These are phyloP conservation scores for Carterocephalus palaemon DNA, from an alignment of 2,888 invertebrate species.

Conservation along the genomic window DNA sequence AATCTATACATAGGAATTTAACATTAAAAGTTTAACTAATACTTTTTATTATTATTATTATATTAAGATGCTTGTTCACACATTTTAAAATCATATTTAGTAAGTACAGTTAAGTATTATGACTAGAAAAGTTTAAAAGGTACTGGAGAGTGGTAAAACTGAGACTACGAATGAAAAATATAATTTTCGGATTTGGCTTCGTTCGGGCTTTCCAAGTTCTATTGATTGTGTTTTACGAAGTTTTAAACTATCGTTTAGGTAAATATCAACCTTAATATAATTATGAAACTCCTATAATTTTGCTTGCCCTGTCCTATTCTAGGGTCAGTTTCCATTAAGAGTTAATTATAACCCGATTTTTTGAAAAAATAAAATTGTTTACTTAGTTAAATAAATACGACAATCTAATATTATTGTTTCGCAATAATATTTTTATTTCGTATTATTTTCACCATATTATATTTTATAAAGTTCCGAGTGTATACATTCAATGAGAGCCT, in stretches of 20 bases:
- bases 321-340: no score
- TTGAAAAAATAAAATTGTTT: no score
- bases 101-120: slow-evolving; percentile 67
- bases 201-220: slow-evolving; percentile 27
- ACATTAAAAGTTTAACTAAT: slow-evolving; percentile 76
- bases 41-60: slow-evolving; percentile 76
- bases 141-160: slow-evolving; percentile 55
- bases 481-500: slow-evolving; percentile 7
- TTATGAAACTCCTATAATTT: no score
- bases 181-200: slow-evolving; percentile 46
- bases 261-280: not conserved
- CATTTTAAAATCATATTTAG: slow-evolving; percentile 77
- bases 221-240: slow-evolving; percentile 38
- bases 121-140: slow-evolving; percentile 49
- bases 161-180: slow-evolving; percentile 50
- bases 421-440: no score
- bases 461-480: slow-evolving; percentile 9
- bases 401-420: no score
- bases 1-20: slow-evolving; percentile 77
- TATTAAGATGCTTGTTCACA: slow-evolving; percentile 78
- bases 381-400: no score
- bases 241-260: slow-evolving; percentile 17
- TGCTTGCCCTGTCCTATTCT: no score
- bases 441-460: no score
- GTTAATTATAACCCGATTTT: no score